Percentiles rank a stretch among this genome's conserved stretches.
phyloP scores from a whole-genome alignment of 2,888 invertebrate species.

The Pachydiplax longipennis region DNA sequence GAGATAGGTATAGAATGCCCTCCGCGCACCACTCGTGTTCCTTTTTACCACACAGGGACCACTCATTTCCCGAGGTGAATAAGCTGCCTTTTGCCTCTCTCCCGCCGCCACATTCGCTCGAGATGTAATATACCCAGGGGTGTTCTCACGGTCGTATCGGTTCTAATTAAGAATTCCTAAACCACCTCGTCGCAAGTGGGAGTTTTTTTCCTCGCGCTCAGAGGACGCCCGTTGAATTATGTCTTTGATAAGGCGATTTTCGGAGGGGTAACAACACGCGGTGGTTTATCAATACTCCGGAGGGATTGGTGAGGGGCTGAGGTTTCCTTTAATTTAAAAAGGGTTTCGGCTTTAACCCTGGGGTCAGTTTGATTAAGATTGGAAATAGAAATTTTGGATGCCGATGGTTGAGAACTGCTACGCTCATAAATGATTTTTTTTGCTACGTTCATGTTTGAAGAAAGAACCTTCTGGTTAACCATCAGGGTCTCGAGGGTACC shows the following conservation, averaged over 20 bases:
- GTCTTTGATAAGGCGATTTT: neutral
- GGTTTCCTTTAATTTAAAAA: too few species aligned
- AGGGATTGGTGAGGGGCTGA: too few species aligned
- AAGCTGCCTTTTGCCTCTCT: neutral
- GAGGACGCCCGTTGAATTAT: neutral
- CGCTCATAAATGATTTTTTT: too few species aligned
- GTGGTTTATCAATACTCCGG: too few species aligned
- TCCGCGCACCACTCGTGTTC: neutral
- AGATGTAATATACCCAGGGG: neutral
- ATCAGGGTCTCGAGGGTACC: too few species aligned
- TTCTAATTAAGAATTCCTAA: constrained; percentile 18
- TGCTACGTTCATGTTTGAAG: too few species aligned
- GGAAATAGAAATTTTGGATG: too few species aligned
- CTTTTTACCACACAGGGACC: neutral
- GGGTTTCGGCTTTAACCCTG: too few species aligned
- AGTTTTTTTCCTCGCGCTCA: neutral
- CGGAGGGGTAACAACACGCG: too few species aligned
- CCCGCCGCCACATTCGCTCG: neutral
- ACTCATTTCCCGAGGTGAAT: neutral
- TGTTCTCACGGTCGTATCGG: constrained; percentile 13
- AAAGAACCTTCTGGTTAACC: too few species aligned
- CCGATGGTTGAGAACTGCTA: too few species aligned
- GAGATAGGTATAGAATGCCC: neutral
- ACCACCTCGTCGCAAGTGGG: neutral
- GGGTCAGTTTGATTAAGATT: too few species aligned